phyloP scores from a whole-genome alignment of 1,140 invertebrate genomes.

The Ganaspis sp. region DNA sequence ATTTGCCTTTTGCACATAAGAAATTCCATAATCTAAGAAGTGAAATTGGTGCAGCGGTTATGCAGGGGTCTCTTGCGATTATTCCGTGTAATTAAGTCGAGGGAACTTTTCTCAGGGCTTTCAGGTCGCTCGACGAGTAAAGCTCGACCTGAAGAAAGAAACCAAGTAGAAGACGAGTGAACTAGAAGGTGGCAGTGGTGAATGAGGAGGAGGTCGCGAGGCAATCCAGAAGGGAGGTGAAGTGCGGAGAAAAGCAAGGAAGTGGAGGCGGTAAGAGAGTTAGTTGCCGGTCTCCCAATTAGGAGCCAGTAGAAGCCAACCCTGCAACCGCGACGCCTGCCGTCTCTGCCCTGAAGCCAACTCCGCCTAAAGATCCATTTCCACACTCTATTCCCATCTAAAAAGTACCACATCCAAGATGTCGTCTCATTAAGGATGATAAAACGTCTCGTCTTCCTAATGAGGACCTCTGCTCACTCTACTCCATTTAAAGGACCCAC shows the following conservation, averaged over 20 bases:
- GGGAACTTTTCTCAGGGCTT: conserved; percentile 66
- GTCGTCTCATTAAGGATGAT: conserved; percentile 25
- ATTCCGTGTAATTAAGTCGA: conserved; percentile 76
- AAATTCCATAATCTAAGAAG: neutral
- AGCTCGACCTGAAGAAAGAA: conserved; percentile 46
- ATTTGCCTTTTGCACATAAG: neutral
- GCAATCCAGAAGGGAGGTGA: conserved; percentile 46
- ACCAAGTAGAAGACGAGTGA: conserved; percentile 32
- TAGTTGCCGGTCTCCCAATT: conserved; percentile 76
- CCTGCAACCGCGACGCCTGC: conserved; percentile 61
- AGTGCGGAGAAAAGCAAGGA: conserved; percentile 62
- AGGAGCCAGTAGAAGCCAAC: conserved; percentile 69
- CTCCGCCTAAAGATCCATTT: conserved; percentile 64
- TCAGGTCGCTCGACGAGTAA: conserved; percentile 46
- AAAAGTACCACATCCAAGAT: conserved; percentile 16
- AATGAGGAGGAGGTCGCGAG: conserved; percentile 44
- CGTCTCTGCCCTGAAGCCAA: conserved; percentile 65
- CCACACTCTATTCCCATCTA: conserved; percentile 34
- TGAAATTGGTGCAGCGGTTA: conserved; percentile 28
- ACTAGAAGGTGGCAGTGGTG: conserved; percentile 32
- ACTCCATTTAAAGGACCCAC: neutral
- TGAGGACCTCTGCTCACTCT: conserved; percentile 12
- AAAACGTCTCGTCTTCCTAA: conserved; percentile 20
- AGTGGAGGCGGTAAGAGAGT: conserved; percentile 75
- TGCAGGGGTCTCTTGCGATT: conserved; percentile 63